Conservation (phyloP, 1,140 invertebrate genomes). For the Helicorthomorpha holstii region DNA sequence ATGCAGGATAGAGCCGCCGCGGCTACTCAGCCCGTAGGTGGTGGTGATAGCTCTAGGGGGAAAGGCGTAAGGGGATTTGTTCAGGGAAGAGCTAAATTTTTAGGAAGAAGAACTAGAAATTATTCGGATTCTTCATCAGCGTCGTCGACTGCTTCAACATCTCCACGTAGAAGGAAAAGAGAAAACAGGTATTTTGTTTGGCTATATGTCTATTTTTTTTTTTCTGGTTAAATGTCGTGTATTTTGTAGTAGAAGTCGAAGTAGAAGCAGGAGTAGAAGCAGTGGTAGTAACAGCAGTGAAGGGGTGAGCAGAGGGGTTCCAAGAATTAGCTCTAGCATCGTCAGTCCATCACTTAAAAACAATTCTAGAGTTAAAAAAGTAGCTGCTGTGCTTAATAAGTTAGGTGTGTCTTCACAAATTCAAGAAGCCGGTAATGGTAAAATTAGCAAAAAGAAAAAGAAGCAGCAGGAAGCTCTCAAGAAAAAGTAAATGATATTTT, state of each 20-base stretch:
- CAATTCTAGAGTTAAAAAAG: too few relatives aligned
- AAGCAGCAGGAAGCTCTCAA: conserved; percentile 8
- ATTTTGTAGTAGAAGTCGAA: conserved; percentile 9
- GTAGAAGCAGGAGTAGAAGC: conserved; percentile 23
- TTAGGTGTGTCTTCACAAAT: too few relatives aligned
- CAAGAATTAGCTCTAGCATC: conserved; percentile 6
- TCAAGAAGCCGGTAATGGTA: too few relatives aligned
- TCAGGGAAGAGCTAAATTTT: too few relatives aligned
- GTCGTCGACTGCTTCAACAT: conserved; percentile 20
- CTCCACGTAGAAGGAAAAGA: conserved; percentile 22
- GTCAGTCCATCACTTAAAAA: conserved; percentile 10
- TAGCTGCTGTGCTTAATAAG: too few relatives aligned
- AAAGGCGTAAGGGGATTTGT: too few relatives aligned
- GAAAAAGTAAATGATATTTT: neutral
- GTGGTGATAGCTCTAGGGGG: too few relatives aligned
- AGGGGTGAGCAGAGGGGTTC: neutral
- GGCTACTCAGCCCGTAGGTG: too few relatives aligned
- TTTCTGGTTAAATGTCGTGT: neutral
- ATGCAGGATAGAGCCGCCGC: neutral
- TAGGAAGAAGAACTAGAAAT: conserved; percentile 10
- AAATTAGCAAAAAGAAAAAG: conserved; percentile 23
- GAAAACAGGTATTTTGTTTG: neutral
- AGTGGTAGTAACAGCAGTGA: conserved; percentile 10
- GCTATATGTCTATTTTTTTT: neutral
- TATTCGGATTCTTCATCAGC: conserved; percentile 14